Conservation (phyloP, 2,888 invertebrate genomes). For the Alviniconcha strummeri region DNA sequence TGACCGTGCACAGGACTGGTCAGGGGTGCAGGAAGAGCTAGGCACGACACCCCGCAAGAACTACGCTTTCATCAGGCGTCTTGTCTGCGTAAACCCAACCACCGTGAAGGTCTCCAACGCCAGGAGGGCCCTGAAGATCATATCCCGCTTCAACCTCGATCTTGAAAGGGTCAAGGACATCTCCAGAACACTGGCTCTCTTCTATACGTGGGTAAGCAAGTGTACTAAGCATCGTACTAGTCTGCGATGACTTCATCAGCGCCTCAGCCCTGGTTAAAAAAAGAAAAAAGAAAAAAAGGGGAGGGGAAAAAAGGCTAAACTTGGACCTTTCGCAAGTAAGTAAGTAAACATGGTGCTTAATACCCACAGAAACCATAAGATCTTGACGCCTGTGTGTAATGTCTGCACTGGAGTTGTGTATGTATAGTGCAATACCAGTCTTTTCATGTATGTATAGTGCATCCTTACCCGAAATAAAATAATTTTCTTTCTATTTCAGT, state of each 20-base stretch:
- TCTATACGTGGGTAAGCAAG: conserved; percentile 17
- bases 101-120: background rate
- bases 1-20: conserved; percentile 5
- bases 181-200: background rate
- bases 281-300: background rate
- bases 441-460: too few species aligned
- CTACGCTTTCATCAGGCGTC: conserved; percentile 14
- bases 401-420: too few species aligned
- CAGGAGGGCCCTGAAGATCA: background rate
- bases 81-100: conserved; percentile 6
- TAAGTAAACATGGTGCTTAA: too few species aligned
- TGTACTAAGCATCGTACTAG: background rate
- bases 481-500: background rate
- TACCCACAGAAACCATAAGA: background rate
- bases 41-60: background rate
- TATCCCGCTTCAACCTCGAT: conserved; percentile 15
- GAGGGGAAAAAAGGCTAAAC: background rate
- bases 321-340: background rate
- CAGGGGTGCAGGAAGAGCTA: background rate
- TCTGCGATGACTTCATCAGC: background rate
- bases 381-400: background rate
- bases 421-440: too few species aligned
- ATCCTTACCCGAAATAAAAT: too few species aligned
- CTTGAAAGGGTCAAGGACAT: conserved; percentile 15
- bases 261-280: too few species aligned